A percentile compares a stretch with the other conserved stretches of the same genome.
These are phyloP conservation scores for Aphidius gifuensis DNA, from an alignment of 1,140 invertebrate species.

Conservation along the genomic window DNA sequence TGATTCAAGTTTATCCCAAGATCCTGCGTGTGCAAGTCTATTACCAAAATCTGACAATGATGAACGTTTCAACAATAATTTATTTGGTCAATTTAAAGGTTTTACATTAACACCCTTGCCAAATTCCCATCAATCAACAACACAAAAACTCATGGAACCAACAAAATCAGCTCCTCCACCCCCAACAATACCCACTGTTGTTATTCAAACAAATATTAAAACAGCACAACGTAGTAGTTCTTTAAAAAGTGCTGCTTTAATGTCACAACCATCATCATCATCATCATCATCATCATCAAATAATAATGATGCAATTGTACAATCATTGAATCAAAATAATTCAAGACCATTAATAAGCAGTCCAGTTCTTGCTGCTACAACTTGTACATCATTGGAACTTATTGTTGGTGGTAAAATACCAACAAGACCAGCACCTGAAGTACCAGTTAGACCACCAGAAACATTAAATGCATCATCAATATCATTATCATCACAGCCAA, in stretches of 20 bases:
- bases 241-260: slow-evolving; percentile 23
- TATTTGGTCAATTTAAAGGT: slow-evolving; percentile 83
- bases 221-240: slow-evolving; percentile 34
- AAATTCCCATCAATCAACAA: slow-evolving; percentile 42
- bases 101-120: slow-evolving; percentile 72
- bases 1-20: slow-evolving; percentile 47
- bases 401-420: slow-evolving; percentile 58
- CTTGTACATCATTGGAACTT: slow-evolving; percentile 71
- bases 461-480: slow-evolving; percentile 24
- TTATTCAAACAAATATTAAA: slow-evolving; percentile 47
- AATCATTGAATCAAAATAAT: slow-evolving; percentile 41
- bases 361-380: slow-evolving; percentile 75
- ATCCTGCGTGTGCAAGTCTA: slow-evolving; percentile 51
- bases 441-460: slow-evolving; percentile 52
- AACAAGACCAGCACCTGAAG: slow-evolving; percentile 51
- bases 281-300: slow-evolving; percentile 58
- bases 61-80: slow-evolving; percentile 58
- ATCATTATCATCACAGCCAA: slow-evolving; percentile 27
- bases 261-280: slow-evolving; percentile 49
- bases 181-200: slow-evolving; percentile 48
- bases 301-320: slow-evolving; percentile 34
- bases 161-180: slow-evolving; percentile 54
- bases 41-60: slow-evolving; percentile 56
- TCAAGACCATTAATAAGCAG: slow-evolving; percentile 73
- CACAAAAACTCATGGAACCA: slow-evolving; percentile 28